A percentile compares a stretch with the other conserved stretches of the same genome.
Conservation (phyloP, 2,888 invertebrate genomes). For the Trachelus tabidus region DNA sequence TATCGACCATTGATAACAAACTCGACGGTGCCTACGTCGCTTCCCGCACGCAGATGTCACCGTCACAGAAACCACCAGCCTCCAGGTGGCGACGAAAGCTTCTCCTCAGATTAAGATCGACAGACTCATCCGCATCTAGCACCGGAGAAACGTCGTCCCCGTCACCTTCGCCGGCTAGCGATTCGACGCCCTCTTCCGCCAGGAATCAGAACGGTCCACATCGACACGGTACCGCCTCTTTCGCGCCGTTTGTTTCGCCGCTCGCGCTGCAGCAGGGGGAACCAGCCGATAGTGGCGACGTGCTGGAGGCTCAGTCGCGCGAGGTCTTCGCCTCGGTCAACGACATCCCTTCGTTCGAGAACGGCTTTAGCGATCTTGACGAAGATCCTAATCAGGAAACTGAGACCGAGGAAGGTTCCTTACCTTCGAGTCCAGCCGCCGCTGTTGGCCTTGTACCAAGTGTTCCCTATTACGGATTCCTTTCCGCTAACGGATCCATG, state of each 20-base stretch:
- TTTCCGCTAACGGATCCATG: conserved; percentile 66
- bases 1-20: not conserved
- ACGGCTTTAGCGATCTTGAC: conserved; percentile 52
- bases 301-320: conserved; percentile 15
- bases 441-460: conserved; percentile 67
- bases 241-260: conserved; percentile 3
- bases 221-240: conserved; percentile 32
- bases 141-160: conserved; percentile 45
- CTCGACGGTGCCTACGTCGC: not conserved
- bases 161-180: conserved; percentile 48
- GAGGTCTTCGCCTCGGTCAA: conserved; percentile 38
- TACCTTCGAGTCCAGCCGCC: conserved; percentile 61
- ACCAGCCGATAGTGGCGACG: not conserved
- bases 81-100: conserved; percentile 69
- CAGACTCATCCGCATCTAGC: conserved; percentile 59
- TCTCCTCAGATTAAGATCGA: conserved; percentile 68
- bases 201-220: conserved; percentile 2
- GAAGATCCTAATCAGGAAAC: conserved; percentile 51
- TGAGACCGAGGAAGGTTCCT: conserved; percentile 66
- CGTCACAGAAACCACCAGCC: conserved; percentile 46
- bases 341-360: conserved; percentile 51
- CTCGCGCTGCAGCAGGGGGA: not conserved
- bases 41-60: conserved; percentile 11
- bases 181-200: conserved; percentile 15
- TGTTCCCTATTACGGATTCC: conserved; percentile 65